phyloP scores from a whole-genome alignment of 2,797 vertebrate species.

The Gymnoscopelus microlampas region DNA sequence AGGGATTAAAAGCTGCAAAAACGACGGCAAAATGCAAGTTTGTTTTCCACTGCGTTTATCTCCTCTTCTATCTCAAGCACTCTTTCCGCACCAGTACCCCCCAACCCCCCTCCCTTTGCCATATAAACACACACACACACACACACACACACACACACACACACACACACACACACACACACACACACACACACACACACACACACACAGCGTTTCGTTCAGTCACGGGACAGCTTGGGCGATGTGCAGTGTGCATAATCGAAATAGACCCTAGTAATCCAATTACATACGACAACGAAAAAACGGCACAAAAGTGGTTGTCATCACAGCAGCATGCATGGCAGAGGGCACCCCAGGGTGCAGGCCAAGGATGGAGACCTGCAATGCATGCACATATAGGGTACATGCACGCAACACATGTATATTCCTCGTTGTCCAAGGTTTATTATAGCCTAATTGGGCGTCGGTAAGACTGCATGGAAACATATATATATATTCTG shows the following conservation, averaged over 20 bases:
- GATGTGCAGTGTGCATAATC: conserved; percentile 74
- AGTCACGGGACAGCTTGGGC: conserved; percentile 66
- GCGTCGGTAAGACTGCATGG: no score
- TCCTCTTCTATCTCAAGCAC: conserved; percentile 77
- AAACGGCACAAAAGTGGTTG: conserved; percentile 44
- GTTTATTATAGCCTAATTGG: no score
- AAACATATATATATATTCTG: no score
- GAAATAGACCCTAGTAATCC: conserved; percentile 75
- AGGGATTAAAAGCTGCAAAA: conserved; percentile 45
- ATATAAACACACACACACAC: conserved; percentile 25
- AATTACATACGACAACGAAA: conserved; percentile 70
- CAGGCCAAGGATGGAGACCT: conserved; percentile 59
- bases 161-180: conserved; percentile 37
- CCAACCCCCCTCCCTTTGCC: conserved; percentile 50
- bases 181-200: conserved; percentile 18
- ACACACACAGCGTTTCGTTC: conserved; percentile 57
- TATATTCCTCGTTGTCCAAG: no score
- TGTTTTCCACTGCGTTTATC: conserved; percentile 80
- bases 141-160: conserved; percentile 35
- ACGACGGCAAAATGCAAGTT: conserved; percentile 73
- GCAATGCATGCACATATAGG: no score
- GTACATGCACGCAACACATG: no score
- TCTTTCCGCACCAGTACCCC: conserved; percentile 81
- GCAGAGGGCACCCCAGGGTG: conserved; percentile 40
- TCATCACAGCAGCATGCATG: conserved; percentile 66